Base-by-base conservation (phyloP, 2,113 vertebrate species). In the Sinosuthora webbiana region DNA sequence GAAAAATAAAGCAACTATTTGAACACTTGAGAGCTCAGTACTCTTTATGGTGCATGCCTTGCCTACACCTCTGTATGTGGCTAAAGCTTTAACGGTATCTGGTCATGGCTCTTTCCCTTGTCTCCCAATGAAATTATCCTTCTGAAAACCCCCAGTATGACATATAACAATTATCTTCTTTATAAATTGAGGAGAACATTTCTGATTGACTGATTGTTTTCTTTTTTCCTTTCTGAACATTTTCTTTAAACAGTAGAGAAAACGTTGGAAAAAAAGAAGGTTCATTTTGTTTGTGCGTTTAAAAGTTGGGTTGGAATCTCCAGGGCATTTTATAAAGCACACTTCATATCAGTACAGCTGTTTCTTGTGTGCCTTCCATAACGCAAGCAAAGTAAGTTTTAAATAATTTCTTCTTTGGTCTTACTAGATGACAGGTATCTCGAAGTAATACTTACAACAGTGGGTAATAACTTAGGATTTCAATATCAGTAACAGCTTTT, bases 71-170 rank as follows among this genome's bases (percentile, higher is more conserved):
- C 70, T 55, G 31, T 5, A 20, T 31, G 45, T 6, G 10, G 17
- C 30, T 47, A 37, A 69, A 64, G 27, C 31, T 60, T 76, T 53
- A 47, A 49, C 15, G 10, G 3, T 11, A 35, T 0, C n/a, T 52
- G 18, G 2, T 5, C 10, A 35, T 0, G 0, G 23, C 35, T 85
- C 41, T 49, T 49, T 68, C n/a, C 39, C 50, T 33, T 45, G 27
- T 10, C 25, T 79, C 11, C 44, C 23, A 33, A 25, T 41, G 24
- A 85, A 89, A 79, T 28, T 22, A 39, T 35, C n/a, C 56, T 24
- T 31, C 35, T 37, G 53, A 69, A 52, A 21, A 6, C 1, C 19
- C 2, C 0, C 44, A 74, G 0, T 18, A 31, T 7, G 9, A 18
- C 15, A 83, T 75, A 68, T 39, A 81, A 56, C 30, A 88, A 53